These are phyloP conservation scores for Lutjanus erythropterus DNA, from an alignment of 2,113 vertebrate species.

Conservation along the genomic window DNA sequence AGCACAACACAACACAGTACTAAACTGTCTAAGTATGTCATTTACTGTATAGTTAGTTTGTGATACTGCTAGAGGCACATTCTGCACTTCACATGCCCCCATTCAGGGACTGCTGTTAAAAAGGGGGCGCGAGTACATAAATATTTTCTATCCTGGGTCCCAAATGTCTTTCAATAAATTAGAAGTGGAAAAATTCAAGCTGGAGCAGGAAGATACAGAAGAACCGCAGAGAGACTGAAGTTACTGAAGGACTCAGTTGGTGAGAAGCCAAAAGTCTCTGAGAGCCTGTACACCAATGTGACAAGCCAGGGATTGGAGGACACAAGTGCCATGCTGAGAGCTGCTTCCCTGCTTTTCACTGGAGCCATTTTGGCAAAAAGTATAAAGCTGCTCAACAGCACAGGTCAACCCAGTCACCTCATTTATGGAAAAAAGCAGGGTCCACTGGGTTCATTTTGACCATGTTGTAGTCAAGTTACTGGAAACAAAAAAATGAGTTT, in stretches of 20 bases:
- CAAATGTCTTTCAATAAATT: slow-evolving; percentile 17
- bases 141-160: slow-evolving; percentile 25
- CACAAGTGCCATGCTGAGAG: slow-evolving; percentile 18
- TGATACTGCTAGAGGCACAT: neutral
- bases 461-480: neutral
- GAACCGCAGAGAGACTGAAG: neutral
- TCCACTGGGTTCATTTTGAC: slow-evolving; percentile 14
- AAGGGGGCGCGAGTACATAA: neutral
- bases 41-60: slow-evolving; percentile 11
- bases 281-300: neutral
- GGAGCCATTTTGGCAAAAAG: neutral
- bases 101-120: neutral
- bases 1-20: slow-evolving; percentile 19
- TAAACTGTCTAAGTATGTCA: slow-evolving; percentile 5
- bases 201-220: neutral
- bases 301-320: slow-evolving; percentile 4
- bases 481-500: neutral
- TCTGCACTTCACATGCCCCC: slow-evolving; percentile 9
- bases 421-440: slow-evolving; percentile 6
- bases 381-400: slow-evolving; percentile 1
- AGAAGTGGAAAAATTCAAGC: neutral
- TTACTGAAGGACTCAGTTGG: neutral
- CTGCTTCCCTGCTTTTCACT: slow-evolving; percentile 3
- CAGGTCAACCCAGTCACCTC: slow-evolving; percentile 19
- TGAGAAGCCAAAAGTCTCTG: neutral